Percentiles rank a stretch among this genome's conserved stretches.
phyloP scores from a whole-genome alignment of 2,888 invertebrate species.

The Pseudanteris insignis region DNA sequence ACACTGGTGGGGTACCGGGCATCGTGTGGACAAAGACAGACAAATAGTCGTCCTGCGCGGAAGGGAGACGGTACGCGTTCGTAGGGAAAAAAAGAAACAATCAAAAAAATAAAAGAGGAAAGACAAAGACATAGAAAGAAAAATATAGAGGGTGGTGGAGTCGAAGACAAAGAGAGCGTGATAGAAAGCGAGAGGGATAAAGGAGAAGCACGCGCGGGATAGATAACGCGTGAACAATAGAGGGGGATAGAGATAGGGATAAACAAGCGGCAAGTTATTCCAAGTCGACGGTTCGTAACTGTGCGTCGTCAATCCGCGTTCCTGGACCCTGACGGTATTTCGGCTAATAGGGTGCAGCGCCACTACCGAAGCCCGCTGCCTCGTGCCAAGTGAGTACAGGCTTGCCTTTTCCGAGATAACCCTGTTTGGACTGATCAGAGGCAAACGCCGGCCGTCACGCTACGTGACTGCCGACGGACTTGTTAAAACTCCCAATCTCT shows the following conservation, averaged over 20 bases:
- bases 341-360: conserved; percentile 15
- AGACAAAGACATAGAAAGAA: neutral
- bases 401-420: conserved; percentile 21
- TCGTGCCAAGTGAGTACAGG: conserved; percentile 35
- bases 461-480: too few relatives aligned
- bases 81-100: too few relatives aligned
- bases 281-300: conserved; percentile 28
- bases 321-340: conserved; percentile 24
- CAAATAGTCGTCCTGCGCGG: neutral
- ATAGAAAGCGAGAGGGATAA: too few relatives aligned
- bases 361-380: conserved; percentile 22
- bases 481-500: too few relatives aligned
- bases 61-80: conserved; percentile 1
- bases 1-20: conserved; percentile 13
- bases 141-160: conserved; percentile 1
- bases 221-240: neutral
- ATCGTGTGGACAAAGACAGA: conserved; percentile 3
- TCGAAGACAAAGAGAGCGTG: too few relatives aligned
- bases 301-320: conserved; percentile 27
- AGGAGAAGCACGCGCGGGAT: neutral
- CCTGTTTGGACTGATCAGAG: neutral
- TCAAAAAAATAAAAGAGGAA: neutral
- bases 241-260: conserved; percentile 23
- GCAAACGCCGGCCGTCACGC: conserved; percentile 1
- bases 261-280: conserved; percentile 37